These are phyloP conservation scores for Ciconia maguari DNA, from an alignment of 2,113 vertebrate genomes.

Conservation along the genomic window DNA sequence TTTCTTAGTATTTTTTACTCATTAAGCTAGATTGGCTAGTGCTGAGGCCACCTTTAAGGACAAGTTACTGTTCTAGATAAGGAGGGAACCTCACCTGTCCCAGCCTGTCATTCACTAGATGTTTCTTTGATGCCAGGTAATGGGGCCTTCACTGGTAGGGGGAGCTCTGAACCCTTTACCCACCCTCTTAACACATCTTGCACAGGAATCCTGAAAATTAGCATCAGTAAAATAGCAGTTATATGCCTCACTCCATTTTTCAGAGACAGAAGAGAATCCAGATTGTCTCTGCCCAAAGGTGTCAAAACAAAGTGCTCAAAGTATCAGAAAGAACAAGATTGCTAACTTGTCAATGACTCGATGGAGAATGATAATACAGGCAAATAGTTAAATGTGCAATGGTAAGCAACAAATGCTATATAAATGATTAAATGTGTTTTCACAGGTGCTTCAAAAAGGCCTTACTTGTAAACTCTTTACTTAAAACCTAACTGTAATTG, in stretches of 20 bases:
- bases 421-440: not conserved
- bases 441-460: not conserved
- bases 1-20: not conserved
- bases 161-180: not conserved
- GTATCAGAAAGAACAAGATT: not conserved
- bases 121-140: not conserved
- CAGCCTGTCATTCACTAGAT: not conserved
- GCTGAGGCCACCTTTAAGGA: not conserved
- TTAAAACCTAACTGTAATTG: not conserved
- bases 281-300: not conserved
- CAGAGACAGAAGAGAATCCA: not conserved
- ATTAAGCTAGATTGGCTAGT: not conserved
- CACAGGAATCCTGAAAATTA: not conserved
- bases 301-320: not conserved
- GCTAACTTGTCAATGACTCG: not conserved
- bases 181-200: not conserved
- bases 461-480: not conserved
- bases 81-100: not conserved
- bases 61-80: not conserved
- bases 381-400: not conserved
- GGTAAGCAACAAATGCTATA: not conserved
- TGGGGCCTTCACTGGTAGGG: not conserved
- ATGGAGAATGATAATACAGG: not conserved
- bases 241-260: not conserved
- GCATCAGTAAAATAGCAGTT: not conserved